Percentiles rank a stretch among this genome's conserved stretches.
These are phyloP conservation scores for Diceros bicornis DNA, from an alignment of 2,797 vertebrate genomes.

Conservation along the genomic window DNA sequence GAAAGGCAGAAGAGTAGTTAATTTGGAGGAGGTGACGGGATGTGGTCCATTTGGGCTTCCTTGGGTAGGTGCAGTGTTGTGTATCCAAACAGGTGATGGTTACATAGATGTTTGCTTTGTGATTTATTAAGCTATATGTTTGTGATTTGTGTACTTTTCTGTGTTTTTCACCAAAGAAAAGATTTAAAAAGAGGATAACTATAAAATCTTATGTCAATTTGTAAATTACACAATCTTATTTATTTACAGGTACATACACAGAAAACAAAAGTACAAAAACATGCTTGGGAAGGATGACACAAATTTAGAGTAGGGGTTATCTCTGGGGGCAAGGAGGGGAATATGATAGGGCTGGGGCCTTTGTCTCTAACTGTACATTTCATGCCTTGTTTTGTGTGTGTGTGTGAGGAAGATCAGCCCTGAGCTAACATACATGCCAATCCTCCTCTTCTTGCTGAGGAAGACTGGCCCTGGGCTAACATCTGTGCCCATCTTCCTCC, in stretches of 20 bases:
- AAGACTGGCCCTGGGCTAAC: too few species aligned
- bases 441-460: too few species aligned
- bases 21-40: not conserved
- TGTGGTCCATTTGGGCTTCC: not conserved
- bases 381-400: not conserved
- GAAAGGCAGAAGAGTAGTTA: not conserved
- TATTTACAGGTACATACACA: not conserved
- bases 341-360: not conserved
- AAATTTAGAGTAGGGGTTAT: slow-evolving; percentile 3
- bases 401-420: too few species aligned
- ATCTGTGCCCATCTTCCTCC: too few species aligned
- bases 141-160: not conserved
- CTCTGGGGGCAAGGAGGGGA: not conserved
- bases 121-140: not conserved
- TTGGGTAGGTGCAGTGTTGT: not conserved
- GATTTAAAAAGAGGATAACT: not conserved
- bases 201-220: not conserved
- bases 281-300: not conserved
- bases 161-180: slow-evolving; percentile 38
- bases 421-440: too few species aligned
- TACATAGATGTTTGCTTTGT: not conserved
- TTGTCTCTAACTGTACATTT: not conserved
- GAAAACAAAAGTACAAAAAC: slow-evolving; percentile 21
- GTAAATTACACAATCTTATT: not conserved
- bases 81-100: not conserved